phyloP scores from a whole-genome alignment of 2,113 vertebrate species.

The Phalacrocorax brasilianus region DNA sequence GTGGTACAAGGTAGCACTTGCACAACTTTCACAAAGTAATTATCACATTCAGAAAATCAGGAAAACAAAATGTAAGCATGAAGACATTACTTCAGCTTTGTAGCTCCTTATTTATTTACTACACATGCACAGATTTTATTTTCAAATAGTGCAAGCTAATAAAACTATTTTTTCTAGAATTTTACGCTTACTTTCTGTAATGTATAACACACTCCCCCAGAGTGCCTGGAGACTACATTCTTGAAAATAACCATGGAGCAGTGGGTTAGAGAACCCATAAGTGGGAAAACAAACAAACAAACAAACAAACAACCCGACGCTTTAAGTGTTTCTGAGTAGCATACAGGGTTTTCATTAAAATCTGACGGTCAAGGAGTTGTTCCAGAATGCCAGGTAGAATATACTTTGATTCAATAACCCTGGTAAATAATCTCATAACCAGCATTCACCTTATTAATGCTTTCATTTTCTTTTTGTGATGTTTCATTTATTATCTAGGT shows the following conservation, averaged over 20 bases:
- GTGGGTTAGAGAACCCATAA: rapidly evolving
- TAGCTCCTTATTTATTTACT: background rate
- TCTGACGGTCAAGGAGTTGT: background rate
- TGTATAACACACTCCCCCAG: background rate
- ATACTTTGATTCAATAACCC: background rate
- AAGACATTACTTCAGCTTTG: background rate
- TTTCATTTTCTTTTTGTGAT: background rate
- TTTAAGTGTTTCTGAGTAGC: background rate
- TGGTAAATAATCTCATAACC: background rate
- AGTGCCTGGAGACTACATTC: background rate
- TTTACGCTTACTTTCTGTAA: background rate
- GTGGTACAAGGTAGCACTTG: background rate
- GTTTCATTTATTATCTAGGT: background rate
- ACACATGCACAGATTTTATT: background rate
- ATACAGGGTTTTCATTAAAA: background rate
- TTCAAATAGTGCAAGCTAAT: background rate
- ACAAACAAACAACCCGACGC: background rate
- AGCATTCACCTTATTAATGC: background rate
- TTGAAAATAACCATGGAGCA: background rate
- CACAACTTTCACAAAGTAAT: background rate
- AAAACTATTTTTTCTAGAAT: background rate
- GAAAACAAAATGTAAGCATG: background rate
- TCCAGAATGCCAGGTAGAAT: background rate
- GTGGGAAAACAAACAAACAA: too few relatives aligned
- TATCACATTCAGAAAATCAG: background rate